Percentiles rank a stretch among this genome's conserved stretches.
Conservation (phyloP, 2,113 vertebrate genomes). For the Malurus alboscapulatus region DNA sequence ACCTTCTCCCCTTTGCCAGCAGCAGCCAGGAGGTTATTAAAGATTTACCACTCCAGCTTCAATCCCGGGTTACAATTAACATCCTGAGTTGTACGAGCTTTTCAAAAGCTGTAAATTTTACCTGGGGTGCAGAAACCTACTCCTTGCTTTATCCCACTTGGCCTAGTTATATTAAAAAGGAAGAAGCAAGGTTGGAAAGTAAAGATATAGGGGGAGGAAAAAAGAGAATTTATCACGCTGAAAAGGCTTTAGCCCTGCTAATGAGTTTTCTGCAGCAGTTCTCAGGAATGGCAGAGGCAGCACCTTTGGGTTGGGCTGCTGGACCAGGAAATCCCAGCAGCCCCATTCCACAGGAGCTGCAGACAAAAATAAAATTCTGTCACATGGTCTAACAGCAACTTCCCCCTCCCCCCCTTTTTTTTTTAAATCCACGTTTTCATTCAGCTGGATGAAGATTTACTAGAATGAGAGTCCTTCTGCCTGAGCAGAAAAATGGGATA, state of each 20-base stretch:
- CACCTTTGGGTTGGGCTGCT: background rate
- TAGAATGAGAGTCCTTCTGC: background rate
- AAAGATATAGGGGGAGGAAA: rapidly evolving
- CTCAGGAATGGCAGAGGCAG: background rate
- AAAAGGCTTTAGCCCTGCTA: background rate
- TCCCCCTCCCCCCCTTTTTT: rapidly evolving
- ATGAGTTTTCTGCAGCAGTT: background rate
- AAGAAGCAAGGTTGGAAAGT: background rate
- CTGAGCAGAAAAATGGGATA: background rate
- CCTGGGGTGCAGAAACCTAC: background rate
- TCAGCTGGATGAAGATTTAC: background rate
- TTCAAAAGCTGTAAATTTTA: background rate
- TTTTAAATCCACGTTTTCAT: background rate
- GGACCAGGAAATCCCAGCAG: background rate
- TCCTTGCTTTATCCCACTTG: background rate
- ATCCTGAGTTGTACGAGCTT: background rate
- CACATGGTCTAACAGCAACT: background rate
- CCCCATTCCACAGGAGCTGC: background rate
- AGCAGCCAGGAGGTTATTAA: background rate
- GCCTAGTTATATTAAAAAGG: conserved; percentile 12
- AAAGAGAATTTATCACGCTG: rapidly evolving
- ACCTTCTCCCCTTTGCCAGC: background rate
- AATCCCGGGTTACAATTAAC: conserved; percentile 19
- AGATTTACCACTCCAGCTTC: background rate
- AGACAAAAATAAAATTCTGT: background rate